Evolutionary conservation across 1,140 invertebrate genomes (phyloP).

Genomic region (Melanaphis sacchari): DNA sequence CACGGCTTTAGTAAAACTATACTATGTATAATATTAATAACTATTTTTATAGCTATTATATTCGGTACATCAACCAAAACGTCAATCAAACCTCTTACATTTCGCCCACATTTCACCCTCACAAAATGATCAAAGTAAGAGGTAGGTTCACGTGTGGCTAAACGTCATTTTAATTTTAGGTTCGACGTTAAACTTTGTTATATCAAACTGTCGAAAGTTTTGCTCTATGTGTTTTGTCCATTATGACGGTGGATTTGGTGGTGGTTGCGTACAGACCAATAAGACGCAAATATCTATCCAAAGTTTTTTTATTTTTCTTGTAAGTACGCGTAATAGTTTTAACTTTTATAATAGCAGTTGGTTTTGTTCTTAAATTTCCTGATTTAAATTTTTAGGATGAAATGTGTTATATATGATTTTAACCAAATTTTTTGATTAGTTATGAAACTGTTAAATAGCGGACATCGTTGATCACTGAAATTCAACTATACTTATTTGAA

Average conservation of each 20-base stretch:
- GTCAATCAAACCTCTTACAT: neutral
- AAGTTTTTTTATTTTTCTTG: neutral
- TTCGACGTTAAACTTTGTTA: conserved; percentile 1
- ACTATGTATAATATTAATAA: neutral
- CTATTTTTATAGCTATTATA: neutral
- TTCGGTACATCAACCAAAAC: conserved; percentile 1
- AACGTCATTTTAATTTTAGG: neutral
- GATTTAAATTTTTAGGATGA: neutral
- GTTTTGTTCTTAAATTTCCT: neutral
- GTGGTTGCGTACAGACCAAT: neutral
- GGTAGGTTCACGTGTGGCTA: neutral
- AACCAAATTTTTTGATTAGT: neutral
- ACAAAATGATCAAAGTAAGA: neutral
- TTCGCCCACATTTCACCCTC: too few species aligned
- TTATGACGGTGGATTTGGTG: neutral
- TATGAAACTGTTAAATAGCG: neutral
- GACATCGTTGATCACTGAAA: neutral
- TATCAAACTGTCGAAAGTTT: conserved; percentile 30
- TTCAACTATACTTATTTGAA: too few species aligned
- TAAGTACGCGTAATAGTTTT: neutral
- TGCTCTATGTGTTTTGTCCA: neutral
- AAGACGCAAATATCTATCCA: neutral
- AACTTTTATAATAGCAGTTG: neutral
- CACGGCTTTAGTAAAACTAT: neutral
- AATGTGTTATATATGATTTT: neutral